Base-by-base conservation (phyloP, 2,888 invertebrate genomes). In the Tinea semifulvella region DNA sequence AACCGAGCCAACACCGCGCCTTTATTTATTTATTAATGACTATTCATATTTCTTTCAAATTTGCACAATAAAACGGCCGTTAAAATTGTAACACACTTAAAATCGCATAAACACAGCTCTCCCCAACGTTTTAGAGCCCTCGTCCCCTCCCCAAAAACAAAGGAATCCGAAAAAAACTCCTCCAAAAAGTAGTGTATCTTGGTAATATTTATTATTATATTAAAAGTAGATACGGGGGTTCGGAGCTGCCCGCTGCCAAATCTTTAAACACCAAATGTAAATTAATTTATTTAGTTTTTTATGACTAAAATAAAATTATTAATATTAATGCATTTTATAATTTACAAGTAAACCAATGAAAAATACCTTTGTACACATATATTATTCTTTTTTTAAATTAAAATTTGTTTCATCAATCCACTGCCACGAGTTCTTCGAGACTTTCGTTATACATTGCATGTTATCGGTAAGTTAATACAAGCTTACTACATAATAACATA, bases 191-290 rank as follows among this genome's bases (percentile, higher is more conserved):
- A 76, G 76, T 76, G 74, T 60, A 55, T 62, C 61, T 58, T 58
- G 54, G 64, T 65, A 68, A 75, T 76, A 75, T 76, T 77, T 79
- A 74, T 77, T 74, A 70, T 76, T 73, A 73, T 76, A 74, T 76
- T 74, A 75, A 72, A 76, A 73, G 65, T 59, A 67, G 70, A 74
- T 68, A 60, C 66, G 66, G 59, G 56, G 60, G 54, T 46, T 43
- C 26, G 56, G 61, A 64, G 64, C 65, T 63, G 64, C 53, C 2
- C 17, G 36, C 36, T 36, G 36, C n/a, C 14, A 4, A 17, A 18
- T 18, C 18, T 10, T 16, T 18, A 18, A 36, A 31, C 31, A 31
- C 3, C 31, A n/a, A 14, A 31, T 31, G 7, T 26, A 10, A 26
- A 26, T n/a, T n/a, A n/a, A n/a, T n/a, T n/a, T n/a, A n/a, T n/a